phyloP scores from a whole-genome alignment of 2,113 vertebrate genomes.

The Megaceryle maxima region DNA sequence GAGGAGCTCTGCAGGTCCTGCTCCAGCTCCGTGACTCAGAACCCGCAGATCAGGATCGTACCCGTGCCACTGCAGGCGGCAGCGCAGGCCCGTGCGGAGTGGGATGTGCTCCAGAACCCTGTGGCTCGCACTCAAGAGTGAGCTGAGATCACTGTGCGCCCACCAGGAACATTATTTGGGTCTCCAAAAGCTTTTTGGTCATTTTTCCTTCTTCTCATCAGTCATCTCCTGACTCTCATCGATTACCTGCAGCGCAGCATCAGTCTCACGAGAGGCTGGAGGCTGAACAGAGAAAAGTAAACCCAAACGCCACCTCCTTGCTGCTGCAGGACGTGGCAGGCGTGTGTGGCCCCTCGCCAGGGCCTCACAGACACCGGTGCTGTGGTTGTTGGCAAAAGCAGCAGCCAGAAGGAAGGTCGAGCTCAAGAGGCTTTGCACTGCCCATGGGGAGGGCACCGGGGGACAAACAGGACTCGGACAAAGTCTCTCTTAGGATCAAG shows the following conservation, averaged over 20 bases:
- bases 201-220: not conserved
- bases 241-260: not conserved
- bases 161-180: not conserved
- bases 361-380: not conserved
- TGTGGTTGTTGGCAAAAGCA: not conserved
- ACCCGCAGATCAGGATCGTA: not conserved
- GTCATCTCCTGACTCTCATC: not conserved
- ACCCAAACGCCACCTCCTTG: not conserved
- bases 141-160: not conserved
- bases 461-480: not conserved
- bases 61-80: too few species aligned
- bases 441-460: too few species aligned
- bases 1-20: not conserved
- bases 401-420: not conserved
- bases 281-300: not conserved
- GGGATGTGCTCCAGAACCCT: not conserved
- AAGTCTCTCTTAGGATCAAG: not conserved
- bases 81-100: not conserved
- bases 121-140: accelerated
- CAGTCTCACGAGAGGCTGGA: not conserved
- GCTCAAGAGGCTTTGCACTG: not conserved
- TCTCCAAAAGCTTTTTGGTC: not conserved
- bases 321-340: not conserved
- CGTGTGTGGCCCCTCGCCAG: accelerated
- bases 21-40: accelerated